phyloP scores from a whole-genome alignment of 2,797 vertebrate genomes.

The Scomberomorus guttatus region DNA sequence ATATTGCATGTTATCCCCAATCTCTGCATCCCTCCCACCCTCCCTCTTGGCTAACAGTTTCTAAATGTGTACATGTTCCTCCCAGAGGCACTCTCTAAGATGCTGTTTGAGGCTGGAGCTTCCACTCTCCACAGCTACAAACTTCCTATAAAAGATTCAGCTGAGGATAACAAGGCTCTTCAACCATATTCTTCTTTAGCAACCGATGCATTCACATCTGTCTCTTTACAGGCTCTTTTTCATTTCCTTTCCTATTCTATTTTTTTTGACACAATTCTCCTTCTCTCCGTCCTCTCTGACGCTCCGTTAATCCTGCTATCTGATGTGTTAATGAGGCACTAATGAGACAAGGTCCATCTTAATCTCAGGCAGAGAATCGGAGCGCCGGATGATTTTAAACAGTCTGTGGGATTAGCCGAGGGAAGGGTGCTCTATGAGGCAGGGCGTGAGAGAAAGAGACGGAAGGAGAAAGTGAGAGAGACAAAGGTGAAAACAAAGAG shows the following conservation, averaged over 20 bases:
- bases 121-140: not conserved
- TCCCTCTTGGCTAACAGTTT: constrained; percentile 31
- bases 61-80: constrained; percentile 46
- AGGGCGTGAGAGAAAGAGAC: constrained; percentile 67
- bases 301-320: constrained; percentile 63
- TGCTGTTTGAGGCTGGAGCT: constrained; percentile 35
- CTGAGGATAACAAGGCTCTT: constrained; percentile 31
- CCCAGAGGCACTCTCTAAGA: not conserved
- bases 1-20: constrained; percentile 28
- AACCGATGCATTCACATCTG: constrained; percentile 20
- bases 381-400: constrained; percentile 47
- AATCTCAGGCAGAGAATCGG: constrained; percentile 73
- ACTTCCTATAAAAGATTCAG: constrained; percentile 21
- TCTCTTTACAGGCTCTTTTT: constrained; percentile 6
- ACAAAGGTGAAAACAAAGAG: constrained; percentile 43
- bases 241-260: not conserved
- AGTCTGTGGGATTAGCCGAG: constrained; percentile 55
- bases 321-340: constrained; percentile 82
- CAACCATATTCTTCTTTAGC: constrained; percentile 21
- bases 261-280: not conserved
- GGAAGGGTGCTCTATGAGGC: constrained; percentile 32
- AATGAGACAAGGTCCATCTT: constrained; percentile 75
- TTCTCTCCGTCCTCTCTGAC: constrained; percentile 13
- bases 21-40: not conserved
- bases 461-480: constrained; percentile 12